Base-by-base conservation (phyloP, 2,113 vertebrate species). In the Etia nguti region DNA sequence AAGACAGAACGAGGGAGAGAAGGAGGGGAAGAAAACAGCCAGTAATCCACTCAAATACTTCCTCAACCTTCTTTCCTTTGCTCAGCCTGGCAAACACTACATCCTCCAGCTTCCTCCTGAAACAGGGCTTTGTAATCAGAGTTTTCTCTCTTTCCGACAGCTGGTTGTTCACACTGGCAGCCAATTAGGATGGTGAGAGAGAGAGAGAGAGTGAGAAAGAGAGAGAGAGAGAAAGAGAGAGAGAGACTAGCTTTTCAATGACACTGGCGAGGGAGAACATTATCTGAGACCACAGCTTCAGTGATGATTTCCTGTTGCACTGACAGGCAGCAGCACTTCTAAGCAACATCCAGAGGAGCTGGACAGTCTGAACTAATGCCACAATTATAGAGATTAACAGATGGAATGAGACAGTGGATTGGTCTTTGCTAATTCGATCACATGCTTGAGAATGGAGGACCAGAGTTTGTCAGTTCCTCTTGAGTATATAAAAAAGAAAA, bases 31-130 rank as follows among this genome's bases (percentile, higher is more conserved):
- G 57, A 73, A 90, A 86, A 89, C 29, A 87, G 79, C 68, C 81
- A 88, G 88, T 91, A 93, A 96, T 95, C 94, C 92, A 95, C 93
- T 95, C 91, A 93, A 91, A 95, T 79, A 90, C 94, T 93, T 95
- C 91, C 90, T 95, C 92, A 87, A 65, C 80, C 84, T 87, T 84
- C 83, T 90, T 88, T 80, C 84, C 80, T 87, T 38, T 62, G 90
- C 89, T 87, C 90, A 73, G 92, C 84, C 89, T 94, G 93, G 92
- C 93, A 92, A 93, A 90, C 92, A 57, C 81, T 15, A 85, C 92
- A 86, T 92, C 92, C 90, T 92, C 82, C 55, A 8, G 79, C 79
- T 68, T 86, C 80, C 79, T 89, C 84, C 86, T 83, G 79, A 85
- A 91, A 92, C 80, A 90, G 22, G 85, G 62, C 86, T 94, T 91